phyloP scores from a whole-genome alignment of 1,140 invertebrate genomes.

The Scylla paramamosain region DNA sequence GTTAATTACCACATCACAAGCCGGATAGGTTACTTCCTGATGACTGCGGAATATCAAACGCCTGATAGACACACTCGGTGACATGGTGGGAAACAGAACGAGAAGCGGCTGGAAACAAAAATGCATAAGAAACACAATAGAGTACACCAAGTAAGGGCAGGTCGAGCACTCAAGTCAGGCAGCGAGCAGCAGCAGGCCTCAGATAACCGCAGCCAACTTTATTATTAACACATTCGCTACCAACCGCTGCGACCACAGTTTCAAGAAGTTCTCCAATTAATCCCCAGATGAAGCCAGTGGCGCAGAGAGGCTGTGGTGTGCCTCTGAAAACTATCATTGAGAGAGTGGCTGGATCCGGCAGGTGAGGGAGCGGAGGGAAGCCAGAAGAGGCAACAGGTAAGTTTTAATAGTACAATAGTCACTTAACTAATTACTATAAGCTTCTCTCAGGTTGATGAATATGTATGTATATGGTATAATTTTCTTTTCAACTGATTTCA shows the following conservation, averaged over 20 bases:
- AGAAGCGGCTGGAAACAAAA: not conserved
- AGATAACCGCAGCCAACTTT: not conserved
- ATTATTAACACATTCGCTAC: not conserved
- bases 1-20: not conserved
- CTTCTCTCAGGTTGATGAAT: too few species aligned
- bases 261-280: constrained; percentile 14
- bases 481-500: too few species aligned
- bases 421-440: too few species aligned
- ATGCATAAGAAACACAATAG: too few species aligned
- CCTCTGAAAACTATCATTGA: not conserved
- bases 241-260: not conserved
- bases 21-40: not conserved
- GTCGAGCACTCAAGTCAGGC: not conserved
- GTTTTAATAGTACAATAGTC: too few species aligned
- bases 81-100: not conserved
- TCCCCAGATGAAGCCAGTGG: not conserved
- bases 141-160: too few species aligned
- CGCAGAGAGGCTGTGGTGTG: not conserved
- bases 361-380: too few species aligned
- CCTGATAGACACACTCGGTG: not conserved
- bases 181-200: not conserved
- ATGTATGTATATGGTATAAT: too few species aligned
- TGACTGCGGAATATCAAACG: not conserved
- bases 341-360: too few species aligned
- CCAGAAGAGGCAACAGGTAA: too few species aligned